Conservation (phyloP, 1,140 invertebrate species). For the Trichonephila clavata region DNA sequence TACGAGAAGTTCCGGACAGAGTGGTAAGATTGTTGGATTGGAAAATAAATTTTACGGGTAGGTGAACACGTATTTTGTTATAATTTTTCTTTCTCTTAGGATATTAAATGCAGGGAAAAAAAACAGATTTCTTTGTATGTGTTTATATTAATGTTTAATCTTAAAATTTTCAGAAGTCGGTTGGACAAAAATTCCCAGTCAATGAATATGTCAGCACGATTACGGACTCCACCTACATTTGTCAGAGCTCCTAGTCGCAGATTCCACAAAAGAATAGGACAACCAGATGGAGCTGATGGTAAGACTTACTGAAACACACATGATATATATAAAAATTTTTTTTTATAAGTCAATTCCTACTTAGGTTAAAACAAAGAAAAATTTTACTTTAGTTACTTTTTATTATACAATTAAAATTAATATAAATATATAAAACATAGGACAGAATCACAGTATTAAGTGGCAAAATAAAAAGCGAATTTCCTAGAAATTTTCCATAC, state of each 20-base stretch:
- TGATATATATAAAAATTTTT: too few relatives aligned
- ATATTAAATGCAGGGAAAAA: background rate
- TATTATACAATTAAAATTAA: too few relatives aligned
- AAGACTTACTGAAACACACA: constrained; percentile 20
- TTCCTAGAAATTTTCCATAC: too few relatives aligned
- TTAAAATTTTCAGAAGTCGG: constrained; percentile 83
- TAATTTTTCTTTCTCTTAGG: background rate
- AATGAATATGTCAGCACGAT: constrained; percentile 53
- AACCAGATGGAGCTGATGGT: constrained; percentile 81
- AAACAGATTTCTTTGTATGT: background rate
- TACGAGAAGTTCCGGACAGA: constrained; percentile 91
- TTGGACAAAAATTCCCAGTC: constrained; percentile 85
- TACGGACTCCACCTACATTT: constrained; percentile 89
- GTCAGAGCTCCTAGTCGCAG: constrained; percentile 93
- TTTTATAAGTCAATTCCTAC: too few relatives aligned
- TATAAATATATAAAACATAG: too few relatives aligned
- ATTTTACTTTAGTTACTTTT: too few relatives aligned
- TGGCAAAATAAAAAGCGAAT: too few relatives aligned
- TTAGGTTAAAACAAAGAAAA: too few relatives aligned
- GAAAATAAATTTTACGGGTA: constrained; percentile 75
- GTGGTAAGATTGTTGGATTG: constrained; percentile 98
- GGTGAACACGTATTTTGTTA: background rate
- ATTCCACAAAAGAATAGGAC: constrained; percentile 87
- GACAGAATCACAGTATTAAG: too few relatives aligned
- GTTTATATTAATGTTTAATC: background rate